Base-by-base conservation (phyloP, 2,888 invertebrate species). In the Conus canariensis region DNA sequence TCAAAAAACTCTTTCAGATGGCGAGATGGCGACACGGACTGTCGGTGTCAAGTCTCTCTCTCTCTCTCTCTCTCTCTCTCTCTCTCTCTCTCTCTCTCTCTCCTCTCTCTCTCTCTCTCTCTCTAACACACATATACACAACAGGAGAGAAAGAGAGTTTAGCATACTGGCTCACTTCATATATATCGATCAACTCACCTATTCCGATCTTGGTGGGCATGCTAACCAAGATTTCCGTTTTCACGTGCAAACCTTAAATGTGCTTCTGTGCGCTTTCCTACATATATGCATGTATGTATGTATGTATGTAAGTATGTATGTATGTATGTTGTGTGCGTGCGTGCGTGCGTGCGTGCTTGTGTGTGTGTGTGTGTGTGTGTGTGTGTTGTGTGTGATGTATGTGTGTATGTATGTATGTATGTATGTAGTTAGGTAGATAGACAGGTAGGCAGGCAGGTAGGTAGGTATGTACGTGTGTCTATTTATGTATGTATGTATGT, bases 61-160 rank as follows among this genome's bases (percentile, higher is more conserved):
- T 74, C 74, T 74, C n/a, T n/a, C 74, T n/a, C 74, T 74, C 74
- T 74, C 74, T 74, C n/a, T 74, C n/a, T 74, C 74, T 74, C n/a
- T 74, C n/a, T 74, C n/a, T 74, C 74, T 74, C 74, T 74, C n/a
- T 74, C 74, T 74, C 74, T 74, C 74, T 74, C 74, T 74, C 22
- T 5, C 12, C 70, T 70, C 22, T 22, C 70, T 74, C 74, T 74
- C 74, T 74, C 74, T 74, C 25, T 74, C n/a, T 74, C 74, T 74
- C 74, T 74, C n/a, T 74, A 45, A 45, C 45, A 45, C 3, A 4
- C 45, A 45, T 3, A 45, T 45, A 4, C 45, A 45, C 45, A 45
- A 45, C 45, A 45, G 3, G 3, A 45, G 45, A 45, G 45, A 45
- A 1, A 45, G 45, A 45, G 45, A 2, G 45, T 45, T 45, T 45